phyloP scores from a whole-genome alignment of 2,113 vertebrate species.

The Pseudorasbora parva region DNA sequence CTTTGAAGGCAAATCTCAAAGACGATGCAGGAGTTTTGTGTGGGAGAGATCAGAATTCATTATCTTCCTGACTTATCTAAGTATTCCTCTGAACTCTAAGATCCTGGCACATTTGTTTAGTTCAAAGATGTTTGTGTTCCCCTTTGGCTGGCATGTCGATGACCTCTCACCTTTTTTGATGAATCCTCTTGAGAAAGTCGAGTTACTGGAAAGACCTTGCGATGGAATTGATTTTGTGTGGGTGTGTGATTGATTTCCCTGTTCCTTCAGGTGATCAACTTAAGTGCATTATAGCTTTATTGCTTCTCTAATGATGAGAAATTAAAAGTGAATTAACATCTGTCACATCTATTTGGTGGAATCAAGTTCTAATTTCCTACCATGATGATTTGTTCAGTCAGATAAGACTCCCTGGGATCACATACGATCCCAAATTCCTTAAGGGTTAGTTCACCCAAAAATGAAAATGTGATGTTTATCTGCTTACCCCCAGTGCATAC shows the following conservation, averaged over 20 bases:
- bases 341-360: background rate
- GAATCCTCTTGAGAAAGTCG: conserved; percentile 15
- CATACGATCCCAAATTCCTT: no score
- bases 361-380: background rate
- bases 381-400: background rate
- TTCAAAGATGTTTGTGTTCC: conserved; percentile 14
- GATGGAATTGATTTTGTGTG: conserved; percentile 56
- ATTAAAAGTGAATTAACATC: background rate
- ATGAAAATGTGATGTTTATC: no score
- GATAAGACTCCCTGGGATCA: background rate
- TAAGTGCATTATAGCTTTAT: background rate
- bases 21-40: conserved; percentile 26
- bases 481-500: no score
- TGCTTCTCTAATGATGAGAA: background rate
- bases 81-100: conserved; percentile 3
- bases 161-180: conserved; percentile 34
- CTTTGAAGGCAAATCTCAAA: conserved; percentile 48
- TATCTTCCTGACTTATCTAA: conserved; percentile 38
- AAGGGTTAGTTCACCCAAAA: no score
- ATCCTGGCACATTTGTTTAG: conserved; percentile 10
- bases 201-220: conserved; percentile 51
- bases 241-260: conserved; percentile 53
- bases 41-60: conserved; percentile 50
- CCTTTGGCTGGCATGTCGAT: background rate
- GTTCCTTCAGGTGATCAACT: conserved; percentile 39